These are phyloP conservation scores for Phallusia fumigata DNA, from an alignment of 23 tunicate genomes.

Conservation along the genomic window DNA sequence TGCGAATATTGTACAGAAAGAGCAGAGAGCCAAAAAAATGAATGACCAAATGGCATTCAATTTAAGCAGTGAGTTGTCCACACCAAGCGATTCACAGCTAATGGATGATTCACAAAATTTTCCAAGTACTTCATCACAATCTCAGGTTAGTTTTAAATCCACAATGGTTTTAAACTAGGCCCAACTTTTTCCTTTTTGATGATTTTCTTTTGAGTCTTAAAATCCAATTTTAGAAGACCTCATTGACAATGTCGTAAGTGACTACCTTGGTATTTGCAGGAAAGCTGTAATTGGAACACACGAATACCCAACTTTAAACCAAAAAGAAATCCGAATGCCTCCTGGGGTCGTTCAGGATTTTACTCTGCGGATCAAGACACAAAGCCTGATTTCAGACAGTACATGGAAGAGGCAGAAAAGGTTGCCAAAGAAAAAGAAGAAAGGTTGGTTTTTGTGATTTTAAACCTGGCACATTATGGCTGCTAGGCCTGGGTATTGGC, in stretches of 20 bases:
- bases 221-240: too few species aligned
- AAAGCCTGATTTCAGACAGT: not conserved
- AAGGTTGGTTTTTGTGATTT: not conserved
- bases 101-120: slow-evolving; percentile 3
- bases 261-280: not conserved
- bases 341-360: not conserved
- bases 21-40: not conserved
- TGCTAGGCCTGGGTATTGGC: too few species aligned
- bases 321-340: not conserved
- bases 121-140: slow-evolving; percentile 1
- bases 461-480: too few species aligned
- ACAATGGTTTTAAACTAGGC: not conserved
- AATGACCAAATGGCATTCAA: not conserved
- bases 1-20: not conserved
- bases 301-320: not conserved
- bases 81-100: not conserved
- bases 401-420: not conserved
- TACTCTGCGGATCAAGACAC: not conserved
- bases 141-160: not conserved
- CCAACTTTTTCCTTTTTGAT: too few species aligned
- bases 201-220: too few species aligned
- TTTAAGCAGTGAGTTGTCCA: not conserved
- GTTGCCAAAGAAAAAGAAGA: slow-evolving; percentile 7
- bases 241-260: too few species aligned
- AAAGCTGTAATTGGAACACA: not conserved